Conservation (phyloP, 2,797 vertebrate genomes). For the Orestias chungarensis region DNA sequence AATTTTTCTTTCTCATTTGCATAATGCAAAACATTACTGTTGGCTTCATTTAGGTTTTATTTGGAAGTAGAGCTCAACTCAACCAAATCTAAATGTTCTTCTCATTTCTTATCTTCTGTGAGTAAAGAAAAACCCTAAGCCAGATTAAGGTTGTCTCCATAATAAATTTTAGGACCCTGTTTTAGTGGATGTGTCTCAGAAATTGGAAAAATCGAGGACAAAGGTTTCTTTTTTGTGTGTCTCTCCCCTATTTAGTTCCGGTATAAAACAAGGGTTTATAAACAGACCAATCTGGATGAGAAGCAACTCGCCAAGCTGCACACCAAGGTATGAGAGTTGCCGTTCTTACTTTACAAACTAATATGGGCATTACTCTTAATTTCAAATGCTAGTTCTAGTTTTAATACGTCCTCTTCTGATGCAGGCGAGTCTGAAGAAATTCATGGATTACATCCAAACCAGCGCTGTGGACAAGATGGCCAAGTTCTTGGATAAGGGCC, state of each 20-base stretch:
- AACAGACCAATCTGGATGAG: conserved; percentile 94
- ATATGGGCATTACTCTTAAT: no score
- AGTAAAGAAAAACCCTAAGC: conserved; percentile 23
- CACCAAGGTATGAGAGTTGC: conserved; percentile 83
- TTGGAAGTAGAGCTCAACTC: neutral
- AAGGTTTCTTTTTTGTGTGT: conserved; percentile 36
- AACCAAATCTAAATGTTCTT: neutral
- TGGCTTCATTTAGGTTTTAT: conserved; percentile 6
- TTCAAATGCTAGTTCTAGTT: neutral
- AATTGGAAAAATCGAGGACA: conserved; percentile 64
- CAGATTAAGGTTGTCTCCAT: conserved; percentile 28
- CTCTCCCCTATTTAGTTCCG: conserved; percentile 82
- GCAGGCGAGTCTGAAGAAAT: conserved; percentile 92
- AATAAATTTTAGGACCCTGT: conserved; percentile 46
- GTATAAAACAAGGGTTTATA: conserved; percentile 94
- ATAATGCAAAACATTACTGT: neutral
- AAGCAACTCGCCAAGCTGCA: conserved; percentile 94
- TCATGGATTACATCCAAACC: conserved; percentile 91
- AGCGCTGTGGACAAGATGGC: conserved; percentile 88
- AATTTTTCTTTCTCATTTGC: neutral
- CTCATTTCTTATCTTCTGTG: conserved; percentile 17
- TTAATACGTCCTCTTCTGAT: conserved; percentile 19
- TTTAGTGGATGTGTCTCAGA: conserved; percentile 63
- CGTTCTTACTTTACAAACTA: no score
- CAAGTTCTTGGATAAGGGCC: conserved; percentile 90